Percentiles rank a stretch among this genome's conserved stretches.
phyloP scores from a whole-genome alignment of 2,113 vertebrate species.

The Bostrychus sinensis region DNA sequence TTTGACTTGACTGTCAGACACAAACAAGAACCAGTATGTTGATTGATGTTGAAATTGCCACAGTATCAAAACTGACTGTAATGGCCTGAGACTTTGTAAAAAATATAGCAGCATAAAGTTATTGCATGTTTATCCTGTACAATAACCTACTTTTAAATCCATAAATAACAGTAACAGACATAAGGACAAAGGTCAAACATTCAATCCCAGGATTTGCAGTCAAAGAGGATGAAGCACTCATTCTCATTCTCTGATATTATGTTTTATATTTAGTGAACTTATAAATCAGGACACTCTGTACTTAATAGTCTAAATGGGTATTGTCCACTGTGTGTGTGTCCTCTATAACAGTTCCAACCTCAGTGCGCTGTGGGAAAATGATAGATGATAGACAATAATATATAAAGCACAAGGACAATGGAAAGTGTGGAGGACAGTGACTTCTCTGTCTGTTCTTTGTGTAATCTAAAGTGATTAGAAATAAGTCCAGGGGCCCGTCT shows the following conservation, averaged over 20 bases:
- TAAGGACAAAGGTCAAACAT: constrained; percentile 6
- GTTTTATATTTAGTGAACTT: neutral
- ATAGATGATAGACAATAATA: neutral
- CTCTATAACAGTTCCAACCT: neutral
- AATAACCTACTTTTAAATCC: too few relatives aligned
- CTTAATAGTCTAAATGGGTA: neutral
- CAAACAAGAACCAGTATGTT: too few relatives aligned
- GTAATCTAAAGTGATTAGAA: constrained; percentile 20
- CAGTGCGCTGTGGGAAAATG: neutral
- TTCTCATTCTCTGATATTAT: constrained; percentile 2
- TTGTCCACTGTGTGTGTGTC: neutral
- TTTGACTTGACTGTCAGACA: too few relatives aligned
- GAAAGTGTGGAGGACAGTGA: neutral
- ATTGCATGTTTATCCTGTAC: too few relatives aligned
- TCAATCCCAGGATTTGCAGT: constrained; percentile 12
- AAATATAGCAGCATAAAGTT: too few relatives aligned
- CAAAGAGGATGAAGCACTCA: neutral
- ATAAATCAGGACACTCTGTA: neutral
- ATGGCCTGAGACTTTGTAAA: too few relatives aligned
- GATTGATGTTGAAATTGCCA: too few relatives aligned
- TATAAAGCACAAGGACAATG: neutral
- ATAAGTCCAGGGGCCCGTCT: constrained; percentile 14
- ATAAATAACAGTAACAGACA: neutral
- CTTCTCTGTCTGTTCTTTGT: constrained; percentile 14
- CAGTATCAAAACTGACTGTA: too few relatives aligned